Conservation (phyloP, 2,797 vertebrate species). For the Otolemur crassicaudatus region DNA sequence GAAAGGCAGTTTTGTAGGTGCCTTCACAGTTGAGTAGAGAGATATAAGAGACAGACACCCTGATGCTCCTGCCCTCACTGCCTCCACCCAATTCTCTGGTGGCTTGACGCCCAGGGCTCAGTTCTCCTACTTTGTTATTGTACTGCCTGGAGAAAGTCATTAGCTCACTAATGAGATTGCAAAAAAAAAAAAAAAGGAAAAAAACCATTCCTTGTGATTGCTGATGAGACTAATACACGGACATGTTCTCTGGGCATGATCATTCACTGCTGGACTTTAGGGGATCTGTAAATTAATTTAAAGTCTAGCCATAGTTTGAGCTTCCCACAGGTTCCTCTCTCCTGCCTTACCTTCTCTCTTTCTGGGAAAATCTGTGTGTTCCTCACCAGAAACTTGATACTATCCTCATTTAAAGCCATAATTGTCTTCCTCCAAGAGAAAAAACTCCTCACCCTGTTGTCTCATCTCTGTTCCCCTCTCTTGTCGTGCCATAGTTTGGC, state of each 20-base stretch:
- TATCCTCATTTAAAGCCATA: constrained; percentile 6
- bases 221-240: background rate
- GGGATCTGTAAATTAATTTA: background rate
- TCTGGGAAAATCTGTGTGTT: background rate
- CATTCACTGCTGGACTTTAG: background rate
- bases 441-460: background rate
- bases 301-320: background rate
- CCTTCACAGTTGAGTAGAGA: background rate
- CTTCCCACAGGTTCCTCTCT: background rate
- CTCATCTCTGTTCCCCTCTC: background rate
- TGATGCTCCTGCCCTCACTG: background rate
- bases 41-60: background rate
- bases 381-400: background rate
- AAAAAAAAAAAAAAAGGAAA: background rate
- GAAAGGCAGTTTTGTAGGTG: background rate
- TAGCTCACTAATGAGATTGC: background rate
- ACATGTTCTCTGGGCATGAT: background rate
- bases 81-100: background rate
- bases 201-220: background rate
- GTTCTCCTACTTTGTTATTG: background rate
- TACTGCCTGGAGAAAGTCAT: background rate
- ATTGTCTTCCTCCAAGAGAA: background rate
- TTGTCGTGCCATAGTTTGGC: background rate
- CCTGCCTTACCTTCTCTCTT: background rate
- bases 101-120: background rate